Evolutionary conservation across 2,113 vertebrate species (phyloP), one percentile per base, ranked within the genome.

Genomic region (Pelvicachromis taeniatus): DNA sequence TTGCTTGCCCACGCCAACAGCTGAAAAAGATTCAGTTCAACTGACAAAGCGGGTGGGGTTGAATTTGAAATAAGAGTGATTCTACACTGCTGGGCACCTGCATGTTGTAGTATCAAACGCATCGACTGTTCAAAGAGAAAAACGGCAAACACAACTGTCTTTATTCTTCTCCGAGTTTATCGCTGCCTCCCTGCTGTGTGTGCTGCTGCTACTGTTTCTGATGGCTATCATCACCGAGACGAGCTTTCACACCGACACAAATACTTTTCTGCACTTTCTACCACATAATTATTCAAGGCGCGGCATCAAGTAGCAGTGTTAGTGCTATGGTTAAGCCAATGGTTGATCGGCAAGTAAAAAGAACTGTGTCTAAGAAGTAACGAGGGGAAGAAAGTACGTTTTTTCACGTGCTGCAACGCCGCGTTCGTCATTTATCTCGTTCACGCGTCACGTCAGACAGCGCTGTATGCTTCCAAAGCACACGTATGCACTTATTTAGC

Each of bases 281-380:
- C 10, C 54, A 12, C 42, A 84, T 89, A 80, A 80, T 79, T 83
- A 90, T 80, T 92, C 65, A 89, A 78, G 85, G 77, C 54, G 35
- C 58, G 17, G 68, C 17, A 3, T 17, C 26, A 54, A 81, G 8
- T 2, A 17, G 82, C 83, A 2, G 52, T 53, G 19, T 9, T 53
- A 53, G 4, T 53, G 9, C 8, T 19, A n/a, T 31, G 31, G 31
- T 31, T 31, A 31, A 31, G 9, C 19, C 50, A 19, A 4, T 53
- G 50, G 17, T n/a, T 8, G 19, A 9, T 53, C 19, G 17, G 8
- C 2, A 48, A 75, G 42, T 75, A 4, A 26, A 65, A 38, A 11
- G 17, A 6, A 0, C 26, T 1, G 23, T 4, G 48, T 8, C 48
- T 4, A 53, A 10, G 50, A 53, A 9, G 7, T 52, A 19, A 52